Evolutionary conservation across 1,140 invertebrate genomes (phyloP).

Genomic region (Platyscapa corneri): DNA sequence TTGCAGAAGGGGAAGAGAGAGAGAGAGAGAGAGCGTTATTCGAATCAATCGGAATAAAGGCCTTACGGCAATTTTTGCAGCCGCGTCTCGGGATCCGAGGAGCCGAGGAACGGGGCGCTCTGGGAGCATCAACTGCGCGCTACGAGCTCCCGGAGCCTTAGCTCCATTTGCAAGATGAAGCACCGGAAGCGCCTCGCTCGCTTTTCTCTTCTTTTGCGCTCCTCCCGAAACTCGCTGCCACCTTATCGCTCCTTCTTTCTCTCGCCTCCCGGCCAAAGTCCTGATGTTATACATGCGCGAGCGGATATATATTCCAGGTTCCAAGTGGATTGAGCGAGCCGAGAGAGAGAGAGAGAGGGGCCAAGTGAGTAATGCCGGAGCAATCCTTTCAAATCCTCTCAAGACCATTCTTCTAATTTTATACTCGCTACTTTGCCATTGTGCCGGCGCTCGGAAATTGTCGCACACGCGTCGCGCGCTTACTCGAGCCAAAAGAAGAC

Average conservation of each 20-base stretch:
- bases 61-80: slow-evolving; percentile 38
- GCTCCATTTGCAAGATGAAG: slow-evolving; percentile 51
- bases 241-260: not conserved
- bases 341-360: slow-evolving; percentile 1
- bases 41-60: slow-evolving; percentile 45
- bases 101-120: no score
- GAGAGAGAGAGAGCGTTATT: not conserved
- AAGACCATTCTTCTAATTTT: slow-evolving; percentile 67
- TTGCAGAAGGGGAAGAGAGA: not conserved
- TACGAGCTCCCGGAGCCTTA: not conserved
- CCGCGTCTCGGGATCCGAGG: no score
- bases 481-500: not conserved
- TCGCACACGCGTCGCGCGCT: not conserved
- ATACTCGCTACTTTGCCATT: slow-evolving; percentile 55
- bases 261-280: not conserved
- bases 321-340: slow-evolving; percentile 2
- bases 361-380: slow-evolving; percentile 19
- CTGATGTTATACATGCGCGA: not conserved
- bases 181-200: slow-evolving; percentile 33
- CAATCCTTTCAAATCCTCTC: slow-evolving; percentile 68
- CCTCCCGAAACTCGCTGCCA: not conserved
- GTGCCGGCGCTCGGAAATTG: not conserved
- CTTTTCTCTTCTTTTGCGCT: slow-evolving; percentile 1
- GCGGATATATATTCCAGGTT: not conserved
- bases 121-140: not conserved